Evolutionary conservation across 2,888 invertebrate species (phyloP), one percentile per base, ranked within the genome.

Genomic region (Blomia tropicalis): DNA sequence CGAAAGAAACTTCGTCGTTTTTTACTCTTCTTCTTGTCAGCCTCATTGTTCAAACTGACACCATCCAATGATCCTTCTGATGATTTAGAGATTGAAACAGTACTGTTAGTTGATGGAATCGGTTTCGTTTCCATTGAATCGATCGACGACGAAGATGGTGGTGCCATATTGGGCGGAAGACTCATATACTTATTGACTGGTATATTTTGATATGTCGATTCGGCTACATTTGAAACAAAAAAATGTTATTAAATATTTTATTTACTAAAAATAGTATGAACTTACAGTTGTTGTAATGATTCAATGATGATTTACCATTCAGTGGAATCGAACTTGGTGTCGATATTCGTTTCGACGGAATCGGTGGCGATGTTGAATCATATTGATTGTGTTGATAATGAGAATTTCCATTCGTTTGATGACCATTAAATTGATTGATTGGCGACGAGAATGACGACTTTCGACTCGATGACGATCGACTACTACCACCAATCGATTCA

Each of bases 1-100:
- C 71, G 70, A 66, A 72, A 72, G 64, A 72, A 69, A 27, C 69
- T 66, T 56, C 69, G n/a, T n/a, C n/a, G n/a, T n/a, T n/a, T n/a
- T n/a, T n/a, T 67, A 41, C 70, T 69, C 63, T 70, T 72, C 51
- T 70, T 68, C 63, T 66, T 69, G 61, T 68, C 72, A 72, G 72
- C 68, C 11, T 56, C 31, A 19, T 36, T 36, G n/a, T 25, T 31
- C 29, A 56, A 36, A 25, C 56, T 63, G 36, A 41, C 64, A 23
- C 22, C 23, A 62, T 11, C 53, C 54, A n/a, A n/a, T n/a, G n/a
- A n/a, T n/a, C 17, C 36, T 36, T 36, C 36, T 7, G 36, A 36
- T 11, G 36, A 36, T 36, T 36, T 36, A n/a, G n/a, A n/a, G 63
- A 43, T 23, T 41, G 54, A 23, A 68, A 56, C 43, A 66, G 65